phyloP scores from a whole-genome alignment of 2,113 vertebrate species.

The Malurus alboscapulatus region DNA sequence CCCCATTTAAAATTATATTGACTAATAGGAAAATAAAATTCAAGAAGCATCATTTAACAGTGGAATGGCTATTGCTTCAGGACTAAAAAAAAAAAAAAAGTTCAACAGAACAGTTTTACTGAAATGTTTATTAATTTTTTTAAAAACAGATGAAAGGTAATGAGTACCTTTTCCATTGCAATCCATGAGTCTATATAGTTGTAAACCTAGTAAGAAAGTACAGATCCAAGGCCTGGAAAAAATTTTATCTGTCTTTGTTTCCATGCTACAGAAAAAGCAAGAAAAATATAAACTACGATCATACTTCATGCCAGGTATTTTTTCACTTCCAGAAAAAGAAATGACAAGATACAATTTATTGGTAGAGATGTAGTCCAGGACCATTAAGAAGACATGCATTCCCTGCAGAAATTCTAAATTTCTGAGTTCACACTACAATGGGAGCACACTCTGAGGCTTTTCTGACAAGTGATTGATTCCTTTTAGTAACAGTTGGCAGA shows the following conservation, averaged over 20 bases:
- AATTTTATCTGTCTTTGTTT: not conserved
- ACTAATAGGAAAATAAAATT: not conserved
- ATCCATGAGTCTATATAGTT: not conserved
- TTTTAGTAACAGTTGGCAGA: not conserved
- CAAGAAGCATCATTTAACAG: not conserved
- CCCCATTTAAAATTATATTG: not conserved
- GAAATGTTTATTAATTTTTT: not conserved
- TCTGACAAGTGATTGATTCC: not conserved
- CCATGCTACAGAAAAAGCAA: not conserved
- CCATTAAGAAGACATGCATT: accelerated
- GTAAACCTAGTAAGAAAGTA: not conserved
- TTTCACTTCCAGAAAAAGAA: not conserved
- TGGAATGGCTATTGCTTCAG: not conserved
- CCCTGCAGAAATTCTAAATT: not conserved
- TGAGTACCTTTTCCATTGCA: not conserved
- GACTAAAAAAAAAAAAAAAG: not conserved
- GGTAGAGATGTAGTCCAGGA: not conserved
- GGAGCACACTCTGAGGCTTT: not conserved
- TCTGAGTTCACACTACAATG: not conserved
- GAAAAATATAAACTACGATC: not conserved
- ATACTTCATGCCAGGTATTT: not conserved
- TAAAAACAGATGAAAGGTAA: not conserved
- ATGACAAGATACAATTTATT: not conserved
- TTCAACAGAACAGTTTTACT: not conserved
- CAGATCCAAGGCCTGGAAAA: not conserved